These are phyloP conservation scores for Poecilia gillii DNA, from an alignment of 2,797 vertebrate genomes.

Conservation along the genomic window DNA sequence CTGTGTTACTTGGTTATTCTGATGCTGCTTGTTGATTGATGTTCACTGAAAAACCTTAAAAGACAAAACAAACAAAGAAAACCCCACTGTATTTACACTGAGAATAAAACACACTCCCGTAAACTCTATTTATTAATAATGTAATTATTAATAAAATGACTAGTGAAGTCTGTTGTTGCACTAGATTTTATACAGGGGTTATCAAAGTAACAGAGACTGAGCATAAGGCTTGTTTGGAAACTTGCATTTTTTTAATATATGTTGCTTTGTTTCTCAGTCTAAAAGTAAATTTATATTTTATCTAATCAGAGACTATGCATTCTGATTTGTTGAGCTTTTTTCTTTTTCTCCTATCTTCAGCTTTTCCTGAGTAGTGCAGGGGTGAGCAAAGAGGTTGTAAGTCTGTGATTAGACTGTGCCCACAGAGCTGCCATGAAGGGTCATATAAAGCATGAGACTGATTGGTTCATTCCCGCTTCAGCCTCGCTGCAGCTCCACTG, in stretches of 20 bases:
- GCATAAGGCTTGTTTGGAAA: neutral
- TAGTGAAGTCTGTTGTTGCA: neutral
- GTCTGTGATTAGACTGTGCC: slow-evolving; percentile 54
- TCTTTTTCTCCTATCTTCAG: neutral
- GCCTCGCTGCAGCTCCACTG: slow-evolving; percentile 6
- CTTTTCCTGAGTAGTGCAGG: slow-evolving; percentile 37
- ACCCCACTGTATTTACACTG: neutral
- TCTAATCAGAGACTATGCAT: neutral
- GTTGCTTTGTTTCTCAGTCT: neutral
- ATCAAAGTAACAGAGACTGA: neutral
- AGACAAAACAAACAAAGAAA: neutral
- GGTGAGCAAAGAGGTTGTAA: slow-evolving; percentile 32
- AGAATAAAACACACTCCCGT: neutral
- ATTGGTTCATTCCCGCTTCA: slow-evolving; percentile 52
- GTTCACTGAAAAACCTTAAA: neutral
- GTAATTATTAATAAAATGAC: neutral
- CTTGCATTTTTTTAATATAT: neutral
- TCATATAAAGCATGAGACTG: slow-evolving; percentile 50
- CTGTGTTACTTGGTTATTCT: neutral
- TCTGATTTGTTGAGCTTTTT: neutral
- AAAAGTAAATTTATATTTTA: neutral
- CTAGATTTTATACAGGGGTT: neutral
- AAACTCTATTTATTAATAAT: neutral
- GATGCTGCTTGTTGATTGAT: neutral
- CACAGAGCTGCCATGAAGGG: slow-evolving; percentile 55